Percentiles rank a stretch among this genome's conserved stretches.
Conservation (phyloP, 2,797 vertebrate genomes). For the Lutjanus campechanus region DNA sequence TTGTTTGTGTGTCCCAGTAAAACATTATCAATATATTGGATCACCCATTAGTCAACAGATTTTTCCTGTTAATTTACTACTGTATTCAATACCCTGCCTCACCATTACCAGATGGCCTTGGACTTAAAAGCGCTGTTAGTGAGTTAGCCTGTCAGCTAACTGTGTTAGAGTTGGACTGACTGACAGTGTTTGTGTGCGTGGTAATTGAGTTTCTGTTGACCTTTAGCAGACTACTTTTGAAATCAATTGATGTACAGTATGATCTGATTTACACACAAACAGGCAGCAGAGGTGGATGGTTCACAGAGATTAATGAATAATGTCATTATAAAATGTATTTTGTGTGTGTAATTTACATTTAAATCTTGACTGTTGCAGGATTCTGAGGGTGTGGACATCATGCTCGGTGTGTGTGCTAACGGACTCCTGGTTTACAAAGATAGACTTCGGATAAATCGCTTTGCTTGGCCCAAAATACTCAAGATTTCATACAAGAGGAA, state of each 20-base stretch:
- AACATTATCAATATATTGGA: slow-evolving; percentile 71
- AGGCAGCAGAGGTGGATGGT: slow-evolving; percentile 9
- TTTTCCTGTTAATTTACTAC: slow-evolving; percentile 64
- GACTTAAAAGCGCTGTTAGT: slow-evolving; percentile 76
- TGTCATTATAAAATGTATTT: background rate
- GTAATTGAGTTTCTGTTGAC: slow-evolving; percentile 65
- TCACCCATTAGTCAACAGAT: slow-evolving; percentile 75
- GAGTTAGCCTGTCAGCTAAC: slow-evolving; percentile 59
- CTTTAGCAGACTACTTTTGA: slow-evolving; percentile 57
- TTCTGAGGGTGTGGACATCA: slow-evolving; percentile 98
- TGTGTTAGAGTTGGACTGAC: slow-evolving; percentile 39
- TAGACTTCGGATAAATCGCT: slow-evolving; percentile 96
- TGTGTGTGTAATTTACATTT: background rate
- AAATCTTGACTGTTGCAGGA: slow-evolving; percentile 83
- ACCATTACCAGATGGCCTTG: slow-evolving; percentile 68
- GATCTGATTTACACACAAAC: slow-evolving; percentile 37
- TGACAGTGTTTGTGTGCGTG: slow-evolving; percentile 25
- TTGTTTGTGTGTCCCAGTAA: slow-evolving; percentile 46
- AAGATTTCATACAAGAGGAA: slow-evolving; percentile 99
- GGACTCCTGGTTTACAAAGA: slow-evolving; percentile 98
- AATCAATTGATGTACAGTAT: slow-evolving; percentile 41
- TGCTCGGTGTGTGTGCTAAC: slow-evolving; percentile 96
- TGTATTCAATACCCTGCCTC: slow-evolving; percentile 69
- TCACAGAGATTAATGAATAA: background rate
- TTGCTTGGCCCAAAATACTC: slow-evolving; percentile 99